Evolutionary conservation across 2,113 vertebrate genomes (phyloP), one percentile per base, ranked within the genome.

Genomic region (Stictonetta naevosa): DNA sequence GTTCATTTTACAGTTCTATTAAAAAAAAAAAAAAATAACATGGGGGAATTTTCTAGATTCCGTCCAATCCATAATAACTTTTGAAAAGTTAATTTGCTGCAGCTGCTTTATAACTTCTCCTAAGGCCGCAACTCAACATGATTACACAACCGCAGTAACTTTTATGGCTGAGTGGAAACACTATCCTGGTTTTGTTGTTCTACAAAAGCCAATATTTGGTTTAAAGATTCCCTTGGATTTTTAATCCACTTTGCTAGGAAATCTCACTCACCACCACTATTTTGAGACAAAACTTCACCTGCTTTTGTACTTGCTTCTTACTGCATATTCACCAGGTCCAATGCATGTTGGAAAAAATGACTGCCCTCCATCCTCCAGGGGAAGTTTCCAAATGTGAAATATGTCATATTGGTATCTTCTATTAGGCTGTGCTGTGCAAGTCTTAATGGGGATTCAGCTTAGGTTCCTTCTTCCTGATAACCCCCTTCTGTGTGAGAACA

Each of bases 61-160:
- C 80, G 91, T 93, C 92, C 90, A 86, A 89, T 91, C 86, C 90
- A 86, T 95, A 94, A 94, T 96, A 81, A 95, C 91, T 91, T 94
- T 87, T 95, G 95, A 95, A 87, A 94, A 95, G 81, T 94, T 96
- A 96, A 96, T 97, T 92, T 91, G 89, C 93, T 95, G 93, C 96
- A 97, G 94, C 96, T 97, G 95, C 95, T 92, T 90, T 86, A 80
- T 42, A 91, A 79, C 90, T 95, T 68, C 81, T 97, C 95, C 93
- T 95, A 89, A 96, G 95, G 95, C 93, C 96, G 92, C 90, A 96
- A 62, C 93, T 93, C 86, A 82, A 84, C 88, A 88, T 48, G 92
- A 93, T 96, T 97, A 95, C 95, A 96, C 95, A 97, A 96, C 95
- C 90, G 38, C 93, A 95, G 92, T 89, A 82, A 60, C 93, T 93